Percentiles rank a stretch among this genome's conserved stretches.
Evolutionary conservation across 30 jellyfish, hydroid and myxozoan genomes (phyloP).

Genomic region (Chironex yamaguchii): DNA sequence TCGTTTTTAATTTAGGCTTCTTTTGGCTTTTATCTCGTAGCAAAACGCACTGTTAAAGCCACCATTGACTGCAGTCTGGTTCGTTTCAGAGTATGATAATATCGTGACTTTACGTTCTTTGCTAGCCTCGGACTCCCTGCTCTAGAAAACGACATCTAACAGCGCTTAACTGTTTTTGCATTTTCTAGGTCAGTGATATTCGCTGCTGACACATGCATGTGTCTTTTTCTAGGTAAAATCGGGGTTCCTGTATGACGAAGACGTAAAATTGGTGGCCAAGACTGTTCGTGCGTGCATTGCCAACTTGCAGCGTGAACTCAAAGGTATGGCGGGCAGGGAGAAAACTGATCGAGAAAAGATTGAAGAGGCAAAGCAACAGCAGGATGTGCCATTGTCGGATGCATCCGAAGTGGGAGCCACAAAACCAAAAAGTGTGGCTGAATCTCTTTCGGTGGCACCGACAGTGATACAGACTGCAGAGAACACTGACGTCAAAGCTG

Average conservation of each 20-base stretch:
- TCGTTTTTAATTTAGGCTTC: too few species aligned
- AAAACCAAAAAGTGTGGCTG: too few species aligned
- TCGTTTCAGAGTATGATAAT: too few species aligned
- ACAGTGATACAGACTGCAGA: too few species aligned
- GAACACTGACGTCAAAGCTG: neutral
- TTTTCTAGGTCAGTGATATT: neutral
- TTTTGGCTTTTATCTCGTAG: too few species aligned
- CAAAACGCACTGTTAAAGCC: too few species aligned
- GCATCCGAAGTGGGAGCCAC: too few species aligned
- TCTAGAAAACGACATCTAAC: too few species aligned
- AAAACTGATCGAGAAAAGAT: slow-evolving; percentile 56
- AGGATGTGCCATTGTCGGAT: neutral
- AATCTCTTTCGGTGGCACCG: too few species aligned
- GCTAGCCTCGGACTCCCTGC: too few species aligned
- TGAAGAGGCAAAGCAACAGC: slow-evolving; percentile 18
- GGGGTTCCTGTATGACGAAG: slow-evolving; percentile 82
- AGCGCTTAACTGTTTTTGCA: neutral
- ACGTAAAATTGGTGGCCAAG: slow-evolving; percentile 76
- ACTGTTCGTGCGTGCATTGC: slow-evolving; percentile 72
- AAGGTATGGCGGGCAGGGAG: slow-evolving; percentile 56
- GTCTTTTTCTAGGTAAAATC: slow-evolving; percentile 77
- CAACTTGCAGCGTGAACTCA: slow-evolving; percentile 45
- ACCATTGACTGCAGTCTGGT: too few species aligned
- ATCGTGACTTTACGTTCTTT: too few species aligned
- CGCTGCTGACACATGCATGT: neutral